These are phyloP conservation scores for Pseudolaguvia tuberculata DNA, from an alignment of 2,113 vertebrate genomes.

Conservation along the genomic window DNA sequence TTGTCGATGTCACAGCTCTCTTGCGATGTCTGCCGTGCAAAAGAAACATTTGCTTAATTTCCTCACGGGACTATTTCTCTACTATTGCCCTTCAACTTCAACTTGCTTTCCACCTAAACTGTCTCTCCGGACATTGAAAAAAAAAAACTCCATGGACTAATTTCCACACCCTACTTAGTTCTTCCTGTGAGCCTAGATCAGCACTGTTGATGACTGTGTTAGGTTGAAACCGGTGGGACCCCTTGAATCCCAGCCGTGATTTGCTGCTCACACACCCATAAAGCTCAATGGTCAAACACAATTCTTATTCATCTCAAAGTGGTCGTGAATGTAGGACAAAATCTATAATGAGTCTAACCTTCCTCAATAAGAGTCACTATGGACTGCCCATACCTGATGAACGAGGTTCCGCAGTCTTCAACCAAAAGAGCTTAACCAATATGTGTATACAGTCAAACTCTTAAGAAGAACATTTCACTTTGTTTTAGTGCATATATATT, in stretches of 20 bases:
- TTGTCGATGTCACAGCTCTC: slow-evolving; percentile 45
- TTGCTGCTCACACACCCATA: slow-evolving; percentile 39
- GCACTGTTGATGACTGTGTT: slow-evolving; percentile 39
- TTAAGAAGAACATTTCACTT: slow-evolving; percentile 23
- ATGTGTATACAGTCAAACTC: slow-evolving; percentile 27
- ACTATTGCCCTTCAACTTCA: slow-evolving; percentile 48
- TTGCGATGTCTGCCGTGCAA: slow-evolving; percentile 40
- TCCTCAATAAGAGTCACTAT: slow-evolving; percentile 37
- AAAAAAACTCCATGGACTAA: slow-evolving; percentile 36
- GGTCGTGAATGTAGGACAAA: slow-evolving; percentile 36
- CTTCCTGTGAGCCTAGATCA: slow-evolving; percentile 37
- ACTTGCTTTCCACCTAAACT: slow-evolving; percentile 31
- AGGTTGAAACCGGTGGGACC: slow-evolving; percentile 40
- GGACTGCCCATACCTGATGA: slow-evolving; percentile 31
- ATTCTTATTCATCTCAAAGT: slow-evolving; percentile 39
- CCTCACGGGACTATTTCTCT: slow-evolving; percentile 44
- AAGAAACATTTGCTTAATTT: slow-evolving; percentile 44
- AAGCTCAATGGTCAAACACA: slow-evolving; percentile 34
- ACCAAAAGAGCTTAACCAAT: slow-evolving; percentile 25
- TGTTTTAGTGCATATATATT: slow-evolving; percentile 29
- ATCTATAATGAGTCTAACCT: slow-evolving; percentile 40
- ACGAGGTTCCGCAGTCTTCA: slow-evolving; percentile 41
- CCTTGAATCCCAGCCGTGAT: slow-evolving; percentile 38
- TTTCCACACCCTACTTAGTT: slow-evolving; percentile 33
- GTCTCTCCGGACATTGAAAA: slow-evolving; percentile 43